These are phyloP conservation scores for Melanaphis sacchari DNA, from an alignment of 1,140 invertebrate species.

Conservation along the genomic window DNA sequence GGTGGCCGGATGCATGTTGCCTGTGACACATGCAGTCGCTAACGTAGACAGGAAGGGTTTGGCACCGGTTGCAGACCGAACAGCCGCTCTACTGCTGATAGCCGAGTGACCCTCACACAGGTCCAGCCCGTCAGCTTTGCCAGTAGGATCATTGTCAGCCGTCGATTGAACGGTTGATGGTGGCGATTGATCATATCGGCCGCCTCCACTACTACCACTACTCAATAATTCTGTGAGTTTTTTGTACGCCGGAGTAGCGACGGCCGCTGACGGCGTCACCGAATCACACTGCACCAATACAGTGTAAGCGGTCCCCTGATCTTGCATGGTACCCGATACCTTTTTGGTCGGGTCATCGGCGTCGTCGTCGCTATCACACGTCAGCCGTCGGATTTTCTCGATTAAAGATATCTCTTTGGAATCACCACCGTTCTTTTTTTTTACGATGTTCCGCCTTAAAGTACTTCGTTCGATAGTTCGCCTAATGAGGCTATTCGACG, in stretches of 20 bases:
- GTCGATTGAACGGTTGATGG: constrained; percentile 75
- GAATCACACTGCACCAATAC: not conserved
- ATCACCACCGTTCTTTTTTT: constrained; percentile 65
- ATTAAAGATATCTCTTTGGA: constrained; percentile 72
- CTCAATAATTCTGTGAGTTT: constrained; percentile 73
- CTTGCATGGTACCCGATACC: constrained; percentile 59
- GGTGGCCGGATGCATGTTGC: constrained; percentile 56
- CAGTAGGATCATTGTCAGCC: constrained; percentile 69
- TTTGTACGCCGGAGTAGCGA: constrained; percentile 69
- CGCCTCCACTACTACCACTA: not conserved
- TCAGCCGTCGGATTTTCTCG: constrained; percentile 80
- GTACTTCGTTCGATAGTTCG: constrained; percentile 78
- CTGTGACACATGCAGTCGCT: constrained; percentile 74
- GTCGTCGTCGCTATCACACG: constrained; percentile 80
- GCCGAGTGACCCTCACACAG: constrained; percentile 46
- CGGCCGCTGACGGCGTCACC: not conserved
- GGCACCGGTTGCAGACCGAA: not conserved
- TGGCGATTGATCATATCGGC: constrained; percentile 64
- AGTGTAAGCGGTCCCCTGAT: constrained; percentile 58
- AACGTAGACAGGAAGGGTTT: constrained; percentile 78
- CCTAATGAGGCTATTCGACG: constrained; percentile 61
- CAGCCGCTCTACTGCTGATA: not conserved
- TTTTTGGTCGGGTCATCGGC: constrained; percentile 59
- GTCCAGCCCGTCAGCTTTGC: constrained; percentile 15
- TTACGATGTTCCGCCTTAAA: constrained; percentile 68